These are phyloP conservation scores for Syritta pipiens DNA, from an alignment of 2,888 invertebrate species.

Conservation along the genomic window DNA sequence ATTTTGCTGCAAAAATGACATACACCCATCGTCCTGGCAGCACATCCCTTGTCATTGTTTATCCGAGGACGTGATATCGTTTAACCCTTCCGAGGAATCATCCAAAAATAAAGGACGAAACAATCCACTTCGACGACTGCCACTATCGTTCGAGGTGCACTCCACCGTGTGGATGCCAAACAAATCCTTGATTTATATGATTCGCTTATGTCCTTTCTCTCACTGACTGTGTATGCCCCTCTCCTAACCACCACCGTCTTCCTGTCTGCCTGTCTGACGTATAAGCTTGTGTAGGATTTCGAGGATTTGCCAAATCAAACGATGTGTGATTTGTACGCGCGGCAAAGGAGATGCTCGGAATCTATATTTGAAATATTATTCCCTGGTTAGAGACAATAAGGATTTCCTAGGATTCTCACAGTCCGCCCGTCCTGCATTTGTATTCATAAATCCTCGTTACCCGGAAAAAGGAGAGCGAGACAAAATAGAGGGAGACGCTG, in stretches of 20 bases:
- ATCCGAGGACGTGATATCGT: conserved; percentile 30
- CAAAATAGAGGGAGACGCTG: background rate
- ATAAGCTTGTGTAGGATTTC: conserved; percentile 62
- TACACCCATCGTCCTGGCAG: no score
- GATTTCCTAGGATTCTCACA: conserved; percentile 40
- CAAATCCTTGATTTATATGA: conserved; percentile 69
- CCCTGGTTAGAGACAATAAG: conserved; percentile 59
- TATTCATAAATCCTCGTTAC: conserved; percentile 66
- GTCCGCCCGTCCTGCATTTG: background rate
- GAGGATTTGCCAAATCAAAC: conserved; percentile 67
- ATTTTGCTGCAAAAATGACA: conserved; percentile 57
- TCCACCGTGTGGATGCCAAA: conserved; percentile 53
- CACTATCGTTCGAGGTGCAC: conserved; percentile 47
- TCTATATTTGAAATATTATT: conserved; percentile 67
- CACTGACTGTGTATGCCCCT: conserved; percentile 23
- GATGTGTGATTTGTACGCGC: conserved; percentile 67
- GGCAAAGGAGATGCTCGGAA: conserved; percentile 43
- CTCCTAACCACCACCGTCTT: conserved; percentile 52
- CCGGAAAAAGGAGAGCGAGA: conserved; percentile 1
- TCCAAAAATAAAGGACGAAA: conserved; percentile 23
- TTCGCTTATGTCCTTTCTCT: conserved; percentile 52
- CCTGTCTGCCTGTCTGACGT: conserved; percentile 60
- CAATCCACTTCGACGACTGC: conserved; percentile 29
- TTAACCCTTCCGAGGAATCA: conserved; percentile 49
- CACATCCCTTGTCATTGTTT: conserved; percentile 35